phyloP scores from a whole-genome alignment of 2,113 vertebrate species.

The Gobius niger region DNA sequence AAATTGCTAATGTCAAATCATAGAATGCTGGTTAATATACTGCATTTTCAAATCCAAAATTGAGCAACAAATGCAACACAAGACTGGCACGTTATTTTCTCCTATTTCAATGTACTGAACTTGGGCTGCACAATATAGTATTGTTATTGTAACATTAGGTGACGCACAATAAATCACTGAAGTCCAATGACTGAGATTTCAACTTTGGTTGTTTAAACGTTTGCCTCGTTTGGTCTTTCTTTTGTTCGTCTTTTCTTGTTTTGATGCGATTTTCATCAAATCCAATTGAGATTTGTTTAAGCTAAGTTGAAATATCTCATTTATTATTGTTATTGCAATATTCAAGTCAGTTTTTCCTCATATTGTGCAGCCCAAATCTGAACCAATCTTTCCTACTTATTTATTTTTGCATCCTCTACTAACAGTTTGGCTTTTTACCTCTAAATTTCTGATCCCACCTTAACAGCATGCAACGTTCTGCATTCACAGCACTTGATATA shows the following conservation, averaged over 20 bases:
- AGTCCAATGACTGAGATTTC: too few relatives aligned
- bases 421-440: conserved; percentile 49
- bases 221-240: too few relatives aligned
- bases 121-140: neutral
- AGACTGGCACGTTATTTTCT: conserved; percentile 46
- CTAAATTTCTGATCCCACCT: conserved; percentile 13
- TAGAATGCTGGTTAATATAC: neutral
- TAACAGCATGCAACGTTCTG: conserved; percentile 13
- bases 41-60: neutral
- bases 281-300: too few relatives aligned
- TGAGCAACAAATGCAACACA: conserved; percentile 18
- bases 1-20: neutral
- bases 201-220: too few relatives aligned
- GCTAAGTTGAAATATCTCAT: too few relatives aligned
- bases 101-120: conserved; percentile 57
- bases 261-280: too few relatives aligned
- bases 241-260: too few relatives aligned
- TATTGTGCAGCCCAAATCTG: conserved; percentile 5
- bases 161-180: too few relatives aligned
- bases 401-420: conserved; percentile 54
- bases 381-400: conserved; percentile 45
- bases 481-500: conserved; percentile 13
- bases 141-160: too few relatives aligned
- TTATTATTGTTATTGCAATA: too few relatives aligned
- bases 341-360: too few relatives aligned